phyloP scores from a whole-genome alignment of 2,797 vertebrate genomes.

The Sarcophilus harrisii region DNA sequence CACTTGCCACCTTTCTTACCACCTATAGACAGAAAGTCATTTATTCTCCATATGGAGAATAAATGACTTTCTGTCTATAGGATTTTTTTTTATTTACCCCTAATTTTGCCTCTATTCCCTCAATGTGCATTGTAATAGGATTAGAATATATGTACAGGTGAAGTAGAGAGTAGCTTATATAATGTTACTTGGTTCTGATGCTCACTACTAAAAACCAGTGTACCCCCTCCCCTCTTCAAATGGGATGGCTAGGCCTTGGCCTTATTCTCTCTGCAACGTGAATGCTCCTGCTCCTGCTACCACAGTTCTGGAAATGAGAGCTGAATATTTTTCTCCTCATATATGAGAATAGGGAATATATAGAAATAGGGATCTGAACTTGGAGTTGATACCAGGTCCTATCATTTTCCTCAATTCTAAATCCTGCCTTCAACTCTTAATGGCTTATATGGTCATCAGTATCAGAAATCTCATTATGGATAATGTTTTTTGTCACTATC shows the following conservation, averaged over 20 bases:
- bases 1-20: neutral
- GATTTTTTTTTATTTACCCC: neutral
- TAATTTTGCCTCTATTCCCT: neutral
- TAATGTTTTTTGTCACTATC: neutral
- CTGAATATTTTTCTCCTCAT: neutral
- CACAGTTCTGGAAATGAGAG: neutral
- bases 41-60: neutral
- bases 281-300: neutral
- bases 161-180: neutral
- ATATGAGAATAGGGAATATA: no score
- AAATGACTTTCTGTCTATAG: neutral
- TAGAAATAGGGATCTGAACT: neutral
- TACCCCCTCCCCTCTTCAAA: neutral
- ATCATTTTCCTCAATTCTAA: neutral
- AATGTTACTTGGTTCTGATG: neutral
- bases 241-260: neutral
- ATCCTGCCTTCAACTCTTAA: neutral
- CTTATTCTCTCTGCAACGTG: neutral
- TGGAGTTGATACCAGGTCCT: neutral
- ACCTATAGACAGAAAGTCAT: no score
- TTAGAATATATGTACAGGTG: neutral
- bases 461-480: neutral
- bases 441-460: neutral
- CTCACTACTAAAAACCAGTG: neutral
- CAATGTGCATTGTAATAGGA: neutral